Base-by-base conservation (phyloP, 2,113 vertebrate species). In the Calonectris borealis region DNA sequence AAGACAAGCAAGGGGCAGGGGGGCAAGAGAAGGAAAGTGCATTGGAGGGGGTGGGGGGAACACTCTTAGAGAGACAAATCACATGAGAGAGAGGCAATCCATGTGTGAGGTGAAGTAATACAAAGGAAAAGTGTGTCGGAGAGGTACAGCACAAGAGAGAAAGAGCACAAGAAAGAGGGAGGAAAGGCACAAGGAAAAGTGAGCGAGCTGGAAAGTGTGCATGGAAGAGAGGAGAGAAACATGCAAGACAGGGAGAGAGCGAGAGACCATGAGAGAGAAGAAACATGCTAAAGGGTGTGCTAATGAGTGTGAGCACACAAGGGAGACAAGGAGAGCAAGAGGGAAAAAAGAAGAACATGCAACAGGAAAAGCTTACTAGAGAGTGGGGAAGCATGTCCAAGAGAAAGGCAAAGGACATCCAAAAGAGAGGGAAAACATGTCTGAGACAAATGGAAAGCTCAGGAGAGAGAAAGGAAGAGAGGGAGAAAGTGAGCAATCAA, bases 171-270 rank as follows among this genome's bases (percentile, higher is more conserved):
- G 26, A 27, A 85, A 92, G 38, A 25, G 34, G 10, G 9, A 38
- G 25, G 3, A 29, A 26, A 70, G 38, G 10, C 46, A 24, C 22
- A 65, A 17, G 31, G 22, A 26, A 48, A 48, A 29, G 26, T 22
- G 15, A 72, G 21, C 1, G 0, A n/a, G 27, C 8, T 20, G 14
- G 19, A 58, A 58, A 3, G 2, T 22, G 16, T 52, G 7, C 7
- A 3, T 32, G 27, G 60, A 68, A 95, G 13, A 42, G n/a, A 54
- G 19, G 8, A 54, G 6, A 86, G 17, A 57, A 79, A 80, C 22
- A 34, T 3, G 13, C 25, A 73, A 62, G 16, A 62, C 11, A 36
- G 7, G 10, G 21, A 69, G 34, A 78, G 86, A 69, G 8, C 1
- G 0, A 62, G 51, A 68, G 29, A 65, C 19, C 16, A 34, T 16